These are phyloP conservation scores for Scaptomyza polygonia DNA, from an alignment of 2,888 invertebrate species.

Conservation along the genomic window DNA sequence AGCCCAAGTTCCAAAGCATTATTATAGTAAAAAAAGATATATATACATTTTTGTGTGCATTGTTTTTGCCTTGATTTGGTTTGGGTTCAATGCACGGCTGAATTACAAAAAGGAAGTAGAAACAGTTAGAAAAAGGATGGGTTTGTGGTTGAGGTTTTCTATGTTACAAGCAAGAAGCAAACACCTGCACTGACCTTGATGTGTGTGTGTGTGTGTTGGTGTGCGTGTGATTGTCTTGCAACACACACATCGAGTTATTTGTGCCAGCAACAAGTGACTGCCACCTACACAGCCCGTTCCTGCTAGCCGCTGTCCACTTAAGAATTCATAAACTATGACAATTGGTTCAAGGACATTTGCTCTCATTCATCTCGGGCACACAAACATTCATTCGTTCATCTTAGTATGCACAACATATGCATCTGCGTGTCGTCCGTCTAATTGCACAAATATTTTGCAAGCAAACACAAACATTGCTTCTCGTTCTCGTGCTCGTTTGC, in stretches of 20 bases:
- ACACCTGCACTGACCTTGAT: conserved; percentile 55
- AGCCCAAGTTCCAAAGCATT: conserved; percentile 38
- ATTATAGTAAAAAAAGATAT: background rate
- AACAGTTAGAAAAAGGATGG: background rate
- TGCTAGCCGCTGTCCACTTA: background rate
- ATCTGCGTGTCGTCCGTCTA: conserved; percentile 34
- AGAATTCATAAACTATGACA: conserved; percentile 39
- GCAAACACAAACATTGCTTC: conserved; percentile 18
- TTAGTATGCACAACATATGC: background rate
- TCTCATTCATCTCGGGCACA: conserved; percentile 14
- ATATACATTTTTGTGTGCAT: background rate
- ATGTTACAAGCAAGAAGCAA: conserved; percentile 9
- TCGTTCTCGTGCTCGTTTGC: conserved; percentile 5
- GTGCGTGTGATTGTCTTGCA: background rate
- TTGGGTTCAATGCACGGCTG: background rate
- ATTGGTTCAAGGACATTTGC: conserved; percentile 73
- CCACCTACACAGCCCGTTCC: background rate
- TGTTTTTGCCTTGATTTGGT: background rate
- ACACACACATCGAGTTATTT: conserved; percentile 27
- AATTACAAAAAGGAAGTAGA: background rate
- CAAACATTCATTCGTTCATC: background rate
- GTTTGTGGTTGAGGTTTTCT: too few relatives aligned
- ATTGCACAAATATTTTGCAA: conserved; percentile 44
- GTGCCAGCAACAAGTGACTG: conserved; percentile 59
- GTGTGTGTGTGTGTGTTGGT: background rate